Evolutionary conservation across 2,113 vertebrate species (phyloP), one percentile per base, ranked within the genome.

Genomic region (Ochotona curzoniae): DNA sequence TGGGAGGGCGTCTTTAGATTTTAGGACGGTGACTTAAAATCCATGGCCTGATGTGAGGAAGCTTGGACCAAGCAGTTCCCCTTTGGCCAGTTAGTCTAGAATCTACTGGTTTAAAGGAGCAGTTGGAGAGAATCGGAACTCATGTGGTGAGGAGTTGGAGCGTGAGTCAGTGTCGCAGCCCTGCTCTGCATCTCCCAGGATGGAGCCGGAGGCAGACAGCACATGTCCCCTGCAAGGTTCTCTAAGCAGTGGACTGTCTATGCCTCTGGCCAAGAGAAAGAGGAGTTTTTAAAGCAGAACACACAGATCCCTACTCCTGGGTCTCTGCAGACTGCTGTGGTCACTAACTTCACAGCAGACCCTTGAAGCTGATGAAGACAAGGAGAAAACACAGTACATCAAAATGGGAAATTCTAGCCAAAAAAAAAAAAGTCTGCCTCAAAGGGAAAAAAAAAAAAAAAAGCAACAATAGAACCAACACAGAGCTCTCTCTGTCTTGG

Each of bases 1-100:
- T 90, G 87, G 94, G 90, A 97, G 95, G 95, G 92, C 95, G 92
- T 80, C 95, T 95, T 91, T 85, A 85, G 87, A 87, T 90, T 92
- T 92, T 57, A 93, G 92, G 88, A 75, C 92, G 95, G 89, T 94
- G 89, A 83, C 76, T 83, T 94, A 76, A 93, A 95, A 78, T 96
- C 30, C 71, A n/a, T 9, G n/a, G 85, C 85, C 84, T 90, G 94
- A 61, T 82, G 93, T 95, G 91, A 94, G 89, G 94, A 95, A 93
- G 83, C 88, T 95, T 82, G 87, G 95, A 94, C 83, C 82, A 70
- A 78, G 61, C 67, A 78, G 51, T 95, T 89, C 78, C 89, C 84
- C 54, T 61, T 91, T 85, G 89, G 93, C 84, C 26, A 12, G 57
- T 95, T 47, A 78, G 81, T 71, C 94, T 93, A 80, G 80, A 89